Evolutionary conservation across 2,113 vertebrate species (phyloP), one percentile per base, ranked within the genome.

Genomic region (Motacilla tschutschensis): DNA sequence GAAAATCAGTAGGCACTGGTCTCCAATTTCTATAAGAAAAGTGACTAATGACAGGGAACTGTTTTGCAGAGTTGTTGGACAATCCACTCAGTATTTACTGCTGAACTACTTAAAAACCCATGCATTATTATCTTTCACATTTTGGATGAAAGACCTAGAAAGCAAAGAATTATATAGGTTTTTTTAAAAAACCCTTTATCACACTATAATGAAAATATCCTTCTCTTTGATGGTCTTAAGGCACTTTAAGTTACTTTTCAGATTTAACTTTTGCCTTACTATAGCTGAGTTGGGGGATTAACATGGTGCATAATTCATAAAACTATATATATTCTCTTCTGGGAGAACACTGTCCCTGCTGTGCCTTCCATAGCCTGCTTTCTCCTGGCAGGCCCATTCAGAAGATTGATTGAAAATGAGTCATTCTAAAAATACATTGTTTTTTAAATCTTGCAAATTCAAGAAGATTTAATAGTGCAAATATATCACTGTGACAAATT

Each of bases 401-500:
- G 19, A 72, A 64, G 79, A 82, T 41, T 60, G 63, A 85, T 7
- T 72, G 67, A 91, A 89, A 84, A 85, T 57, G 50, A 82, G 44
- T 76, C 31, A 82, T 79, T 89, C 86, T 82, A 87, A 85, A 94
- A 91, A 89, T 60, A 87, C 7, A 72, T 44, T 36, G 25, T 3
- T 72, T 91, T 89, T 60, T 6, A 87, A 79, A 57, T 36, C 67
- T 62, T 79, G 36, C 33, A 85, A 89, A 76, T 76, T 91, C 63
- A 64, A 71, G 54, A 60, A 67, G 55, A 82, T 85, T 93, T 76
- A 85, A 91, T 91, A 87, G 60, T 2, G 7, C 50, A 83, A 73
- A 85, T 89, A 72, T 35, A 89, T 85, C 54, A 87, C 55, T 44
- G 35, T 73, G 83, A 72, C 67, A 87, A 85, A 91, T 89, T 67